A percentile compares a stretch with the other conserved stretches of the same genome.
phyloP scores from a whole-genome alignment of 2,797 vertebrate species.

The Leptoclinus maculatus region DNA sequence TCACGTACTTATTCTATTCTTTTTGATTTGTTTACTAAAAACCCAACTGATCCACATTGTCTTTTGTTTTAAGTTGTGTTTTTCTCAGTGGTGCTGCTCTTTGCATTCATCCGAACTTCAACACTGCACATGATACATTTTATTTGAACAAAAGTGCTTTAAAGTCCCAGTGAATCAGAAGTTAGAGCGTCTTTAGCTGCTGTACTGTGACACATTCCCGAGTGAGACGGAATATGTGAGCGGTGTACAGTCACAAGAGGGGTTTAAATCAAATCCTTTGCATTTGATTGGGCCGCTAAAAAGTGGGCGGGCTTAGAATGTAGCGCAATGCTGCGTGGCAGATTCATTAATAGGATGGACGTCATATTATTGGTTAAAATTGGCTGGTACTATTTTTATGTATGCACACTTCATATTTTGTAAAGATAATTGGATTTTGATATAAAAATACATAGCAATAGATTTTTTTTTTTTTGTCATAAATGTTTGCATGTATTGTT shows the following conservation, averaged over 20 bases:
- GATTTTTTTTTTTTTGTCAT: no score
- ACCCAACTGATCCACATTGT: background rate
- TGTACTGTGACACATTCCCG: no score
- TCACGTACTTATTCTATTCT: background rate
- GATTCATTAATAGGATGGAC: background rate
- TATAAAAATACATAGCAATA: no score
- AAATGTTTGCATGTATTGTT: no score
- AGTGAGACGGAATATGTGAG: no score
- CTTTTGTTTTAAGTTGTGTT: background rate
- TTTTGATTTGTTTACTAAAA: no score
- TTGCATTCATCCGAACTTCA: background rate
- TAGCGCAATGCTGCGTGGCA: background rate
- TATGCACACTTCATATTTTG: background rate
- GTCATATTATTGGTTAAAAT: background rate
- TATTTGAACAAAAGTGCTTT: background rate
- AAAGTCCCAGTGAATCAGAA: no score
- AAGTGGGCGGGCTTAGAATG: no score
- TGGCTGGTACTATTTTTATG: background rate
- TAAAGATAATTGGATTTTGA: background rate
- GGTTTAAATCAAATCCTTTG: no score
- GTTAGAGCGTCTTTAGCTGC: no score
- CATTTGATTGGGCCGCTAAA: no score
- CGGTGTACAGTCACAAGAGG: no score
- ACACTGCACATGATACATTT: background rate
- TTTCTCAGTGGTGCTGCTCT: background rate